These are phyloP conservation scores for Ditula angustiorana DNA, from an alignment of 2,888 invertebrate genomes.

Conservation along the genomic window DNA sequence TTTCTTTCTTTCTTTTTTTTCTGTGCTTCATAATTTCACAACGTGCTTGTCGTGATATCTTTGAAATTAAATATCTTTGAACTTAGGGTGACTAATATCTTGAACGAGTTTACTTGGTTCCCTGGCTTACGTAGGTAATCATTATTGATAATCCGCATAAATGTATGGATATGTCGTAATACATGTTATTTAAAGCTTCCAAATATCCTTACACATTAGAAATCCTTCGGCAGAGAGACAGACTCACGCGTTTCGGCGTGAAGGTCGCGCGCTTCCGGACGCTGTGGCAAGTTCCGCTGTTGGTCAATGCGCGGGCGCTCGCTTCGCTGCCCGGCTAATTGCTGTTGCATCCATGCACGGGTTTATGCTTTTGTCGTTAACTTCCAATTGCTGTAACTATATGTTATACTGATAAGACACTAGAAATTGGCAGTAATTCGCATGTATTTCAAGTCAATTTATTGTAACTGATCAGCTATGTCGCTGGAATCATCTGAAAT, in stretches of 20 bases:
- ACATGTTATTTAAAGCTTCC: too few relatives aligned
- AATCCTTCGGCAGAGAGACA: slow-evolving; percentile 49
- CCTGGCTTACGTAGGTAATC: too few relatives aligned
- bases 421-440: neutral
- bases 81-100: too few relatives aligned
- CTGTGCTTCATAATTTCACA: too few relatives aligned
- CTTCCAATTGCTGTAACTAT: slow-evolving; percentile 10
- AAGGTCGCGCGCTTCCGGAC: slow-evolving; percentile 76
- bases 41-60: too few relatives aligned
- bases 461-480: neutral
- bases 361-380: slow-evolving; percentile 31
- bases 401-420: neutral
- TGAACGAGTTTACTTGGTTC: too few relatives aligned
- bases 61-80: too few relatives aligned
- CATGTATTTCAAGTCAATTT: neutral
- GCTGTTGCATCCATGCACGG: slow-evolving; percentile 54
- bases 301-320: slow-evolving; percentile 58
- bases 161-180: too few relatives aligned
- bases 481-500: neutral
- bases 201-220: slow-evolving; percentile 47
- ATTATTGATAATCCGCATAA: too few relatives aligned
- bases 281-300: slow-evolving; percentile 77
- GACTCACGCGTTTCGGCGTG: slow-evolving; percentile 56
- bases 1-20: too few relatives aligned
- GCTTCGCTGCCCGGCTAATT: slow-evolving; percentile 69